These are phyloP conservation scores for Ailuropoda melanoleuca DNA, from an alignment of 2,113 vertebrate species.

Conservation along the genomic window DNA sequence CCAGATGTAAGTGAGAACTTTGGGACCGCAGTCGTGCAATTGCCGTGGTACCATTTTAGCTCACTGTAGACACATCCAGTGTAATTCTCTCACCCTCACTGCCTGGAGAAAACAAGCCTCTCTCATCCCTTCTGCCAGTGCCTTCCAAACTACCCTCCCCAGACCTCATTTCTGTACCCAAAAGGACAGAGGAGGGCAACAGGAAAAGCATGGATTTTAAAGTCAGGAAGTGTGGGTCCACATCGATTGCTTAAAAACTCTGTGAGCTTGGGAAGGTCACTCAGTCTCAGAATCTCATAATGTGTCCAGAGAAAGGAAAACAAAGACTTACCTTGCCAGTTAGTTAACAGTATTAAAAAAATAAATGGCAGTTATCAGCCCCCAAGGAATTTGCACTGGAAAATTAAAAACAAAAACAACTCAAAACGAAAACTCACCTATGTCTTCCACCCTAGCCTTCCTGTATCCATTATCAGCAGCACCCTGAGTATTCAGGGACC, in stretches of 20 bases:
- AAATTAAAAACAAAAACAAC: not conserved
- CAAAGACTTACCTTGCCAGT: not conserved
- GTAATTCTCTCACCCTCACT: not conserved
- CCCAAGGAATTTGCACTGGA: not conserved
- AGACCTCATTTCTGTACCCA: not conserved
- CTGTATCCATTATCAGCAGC: too few relatives aligned
- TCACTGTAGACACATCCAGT: not conserved
- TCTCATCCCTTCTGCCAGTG: rapidly evolving
- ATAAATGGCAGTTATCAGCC: not conserved
- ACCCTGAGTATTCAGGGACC: not conserved
- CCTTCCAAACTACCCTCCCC: not conserved
- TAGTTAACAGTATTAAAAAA: not conserved
- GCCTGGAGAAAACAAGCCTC: not conserved
- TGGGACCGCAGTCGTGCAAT: rapidly evolving
- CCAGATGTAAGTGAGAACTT: not conserved
- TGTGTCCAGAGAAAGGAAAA: not conserved
- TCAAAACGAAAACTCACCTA: not conserved
- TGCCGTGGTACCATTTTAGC: not conserved
- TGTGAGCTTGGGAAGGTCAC: not conserved
- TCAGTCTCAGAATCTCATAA: not conserved
- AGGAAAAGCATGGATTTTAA: not conserved
- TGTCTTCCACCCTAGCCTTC: not conserved
- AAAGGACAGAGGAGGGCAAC: not conserved
- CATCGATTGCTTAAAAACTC: not conserved
- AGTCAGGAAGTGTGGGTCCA: rapidly evolving